These are phyloP conservation scores for Laterallus jamaicensis DNA, from an alignment of 2,113 vertebrate genomes.

Conservation along the genomic window DNA sequence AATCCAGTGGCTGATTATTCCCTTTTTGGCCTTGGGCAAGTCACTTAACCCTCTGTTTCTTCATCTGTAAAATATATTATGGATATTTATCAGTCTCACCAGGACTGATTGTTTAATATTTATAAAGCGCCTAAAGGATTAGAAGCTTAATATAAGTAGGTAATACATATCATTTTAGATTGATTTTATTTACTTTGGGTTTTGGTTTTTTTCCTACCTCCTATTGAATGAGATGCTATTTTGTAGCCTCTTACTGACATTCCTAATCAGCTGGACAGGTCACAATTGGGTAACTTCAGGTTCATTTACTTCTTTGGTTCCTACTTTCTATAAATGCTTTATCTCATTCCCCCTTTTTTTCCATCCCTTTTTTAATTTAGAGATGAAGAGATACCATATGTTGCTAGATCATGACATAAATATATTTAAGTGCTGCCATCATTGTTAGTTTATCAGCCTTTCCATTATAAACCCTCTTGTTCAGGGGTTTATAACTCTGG, in stretches of 20 bases:
- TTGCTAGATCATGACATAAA: constrained; percentile 57
- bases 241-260: neutral
- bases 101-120: constrained; percentile 71
- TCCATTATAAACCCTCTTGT: constrained; percentile 51
- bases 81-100: constrained; percentile 70
- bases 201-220: neutral
- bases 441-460: constrained; percentile 64
- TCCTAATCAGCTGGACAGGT: constrained; percentile 9
- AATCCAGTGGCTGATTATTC: constrained; percentile 45
- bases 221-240: neutral
- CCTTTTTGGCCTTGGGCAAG: constrained; percentile 39
- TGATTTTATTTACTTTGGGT: constrained; percentile 45
- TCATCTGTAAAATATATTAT: constrained; percentile 64
- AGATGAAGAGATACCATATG: constrained; percentile 47
- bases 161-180: constrained; percentile 53
- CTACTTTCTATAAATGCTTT: neutral
- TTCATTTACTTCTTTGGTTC: neutral
- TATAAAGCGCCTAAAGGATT: constrained; percentile 68
- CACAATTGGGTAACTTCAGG: neutral
- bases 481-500: constrained; percentile 42
- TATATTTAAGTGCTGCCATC: constrained; percentile 60
- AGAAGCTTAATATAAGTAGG: constrained; percentile 46
- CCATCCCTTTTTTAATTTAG: constrained; percentile 31
- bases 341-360: neutral
- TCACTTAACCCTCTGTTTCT: constrained; percentile 61